phyloP scores from a whole-genome alignment of 2,113 vertebrate genomes.

The Suncus etruscus region DNA sequence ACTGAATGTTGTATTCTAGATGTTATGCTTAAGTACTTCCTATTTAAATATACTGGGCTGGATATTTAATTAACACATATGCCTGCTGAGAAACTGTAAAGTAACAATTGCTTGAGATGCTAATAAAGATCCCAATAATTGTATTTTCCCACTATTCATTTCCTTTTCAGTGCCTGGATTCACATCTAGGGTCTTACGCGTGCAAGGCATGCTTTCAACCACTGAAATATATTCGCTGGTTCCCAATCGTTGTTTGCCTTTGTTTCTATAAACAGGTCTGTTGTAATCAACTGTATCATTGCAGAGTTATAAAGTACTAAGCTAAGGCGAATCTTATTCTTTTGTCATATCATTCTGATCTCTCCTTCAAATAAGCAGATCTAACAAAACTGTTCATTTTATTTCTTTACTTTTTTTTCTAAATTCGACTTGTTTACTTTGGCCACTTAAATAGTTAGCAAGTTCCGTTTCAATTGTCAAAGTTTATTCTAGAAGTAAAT shows the following conservation, averaged over 20 bases:
- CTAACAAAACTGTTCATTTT: slow-evolving; percentile 16
- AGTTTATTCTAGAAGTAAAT: slow-evolving; percentile 62
- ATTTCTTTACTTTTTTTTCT: slow-evolving; percentile 38
- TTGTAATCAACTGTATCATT: too few species aligned
- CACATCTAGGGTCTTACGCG: too few species aligned
- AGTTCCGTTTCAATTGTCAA: slow-evolving; percentile 61
- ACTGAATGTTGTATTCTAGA: background rate
- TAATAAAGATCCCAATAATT: background rate
- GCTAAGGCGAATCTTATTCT: slow-evolving; percentile 16
- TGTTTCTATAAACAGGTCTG: slow-evolving; percentile 23
- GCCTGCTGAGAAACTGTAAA: background rate
- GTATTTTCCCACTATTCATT: background rate
- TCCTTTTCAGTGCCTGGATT: too few species aligned
- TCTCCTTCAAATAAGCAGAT: background rate
- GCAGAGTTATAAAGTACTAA: slow-evolving; percentile 9
- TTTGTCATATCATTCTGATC: slow-evolving; percentile 49
- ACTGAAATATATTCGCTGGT: too few species aligned
- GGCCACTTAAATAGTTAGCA: slow-evolving; percentile 42
- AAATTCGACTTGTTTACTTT: slow-evolving; percentile 42
- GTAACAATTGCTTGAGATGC: background rate
- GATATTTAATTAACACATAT: background rate
- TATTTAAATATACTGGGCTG: background rate
- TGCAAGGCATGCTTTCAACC: too few species aligned
- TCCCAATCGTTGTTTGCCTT: background rate
- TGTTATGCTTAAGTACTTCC: background rate